Percentiles rank a stretch among this genome's conserved stretches.
Conservation (phyloP, 37 sponge, comb jelly and placozoan species). For the Crambe crambe region DNA sequence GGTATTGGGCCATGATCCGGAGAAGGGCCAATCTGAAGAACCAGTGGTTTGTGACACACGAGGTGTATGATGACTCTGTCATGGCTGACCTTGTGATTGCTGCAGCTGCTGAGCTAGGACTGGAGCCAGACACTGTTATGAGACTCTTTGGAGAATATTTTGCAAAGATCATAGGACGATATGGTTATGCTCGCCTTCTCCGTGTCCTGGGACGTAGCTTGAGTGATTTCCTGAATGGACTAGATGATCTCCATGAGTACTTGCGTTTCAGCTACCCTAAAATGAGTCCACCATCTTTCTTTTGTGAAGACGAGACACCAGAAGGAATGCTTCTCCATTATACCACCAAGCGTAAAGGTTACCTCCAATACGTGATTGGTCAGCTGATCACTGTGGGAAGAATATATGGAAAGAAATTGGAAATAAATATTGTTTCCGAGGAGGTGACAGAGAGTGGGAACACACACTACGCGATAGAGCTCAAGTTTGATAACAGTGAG, state of each 20-base stretch:
- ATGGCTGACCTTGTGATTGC: constrained; percentile 51
- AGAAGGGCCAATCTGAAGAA: constrained; percentile 46
- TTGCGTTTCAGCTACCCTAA: constrained; percentile 62
- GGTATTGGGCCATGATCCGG: constrained; percentile 48
- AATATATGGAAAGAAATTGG: constrained; percentile 53
- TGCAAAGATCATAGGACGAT: constrained; percentile 54
- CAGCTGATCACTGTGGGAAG: constrained; percentile 46
- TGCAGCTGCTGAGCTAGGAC: constrained; percentile 43
- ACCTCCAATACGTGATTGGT: constrained; percentile 58
- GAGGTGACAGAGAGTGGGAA: background rate
- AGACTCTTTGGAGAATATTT: constrained; percentile 64
- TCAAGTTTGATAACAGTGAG: constrained; percentile 50
- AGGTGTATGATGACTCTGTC: constrained; percentile 46
- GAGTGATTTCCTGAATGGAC: constrained; percentile 64
- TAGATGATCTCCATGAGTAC: constrained; percentile 74
- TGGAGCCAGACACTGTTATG: constrained; percentile 37
- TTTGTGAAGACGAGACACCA: constrained; percentile 47
- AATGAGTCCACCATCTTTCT: constrained; percentile 71
- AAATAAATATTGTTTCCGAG: constrained; percentile 15
- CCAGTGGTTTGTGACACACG: constrained; percentile 75
- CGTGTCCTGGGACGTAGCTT: constrained; percentile 64
- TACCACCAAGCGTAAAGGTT: constrained; percentile 45
- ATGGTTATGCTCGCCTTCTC: constrained; percentile 62
- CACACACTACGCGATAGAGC: constrained; percentile 42
- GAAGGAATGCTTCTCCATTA: constrained; percentile 62